These are phyloP conservation scores for Micrastur ruficollis DNA, from an alignment of 2,797 vertebrate genomes.

Conservation along the genomic window DNA sequence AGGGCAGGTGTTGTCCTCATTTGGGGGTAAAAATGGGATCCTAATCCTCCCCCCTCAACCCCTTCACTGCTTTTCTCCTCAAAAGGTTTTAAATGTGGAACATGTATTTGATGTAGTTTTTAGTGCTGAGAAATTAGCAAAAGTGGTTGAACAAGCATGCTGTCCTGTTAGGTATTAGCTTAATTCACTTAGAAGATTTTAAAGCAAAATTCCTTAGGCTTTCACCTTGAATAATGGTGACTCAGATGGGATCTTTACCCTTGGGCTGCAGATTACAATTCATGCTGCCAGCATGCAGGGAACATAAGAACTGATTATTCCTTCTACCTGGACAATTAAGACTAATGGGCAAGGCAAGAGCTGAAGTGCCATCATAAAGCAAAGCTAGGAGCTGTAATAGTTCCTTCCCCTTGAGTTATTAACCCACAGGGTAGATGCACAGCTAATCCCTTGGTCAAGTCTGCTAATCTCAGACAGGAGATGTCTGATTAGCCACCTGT, in stretches of 20 bases:
- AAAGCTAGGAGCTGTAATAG: not conserved
- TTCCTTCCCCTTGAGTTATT: not conserved
- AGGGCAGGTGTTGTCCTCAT: not conserved
- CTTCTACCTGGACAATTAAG: not conserved
- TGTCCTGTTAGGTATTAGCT: not conserved
- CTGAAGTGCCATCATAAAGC: not conserved
- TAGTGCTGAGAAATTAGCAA: not conserved
- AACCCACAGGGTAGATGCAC: not conserved
- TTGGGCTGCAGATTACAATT: not conserved
- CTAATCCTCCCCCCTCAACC: not conserved
- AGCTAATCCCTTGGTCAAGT: not conserved
- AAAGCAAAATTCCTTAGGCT: not conserved
- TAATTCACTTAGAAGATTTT: not conserved
- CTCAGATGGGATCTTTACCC: not conserved
- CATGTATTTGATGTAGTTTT: not conserved
- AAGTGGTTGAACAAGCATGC: not conserved
- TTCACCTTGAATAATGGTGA: not conserved
- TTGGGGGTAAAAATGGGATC: not conserved
- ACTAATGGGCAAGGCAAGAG: not conserved
- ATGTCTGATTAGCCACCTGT: not conserved
- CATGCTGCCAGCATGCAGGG: not conserved
- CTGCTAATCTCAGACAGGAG: not conserved
- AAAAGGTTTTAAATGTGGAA: not conserved
- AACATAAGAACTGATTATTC: conserved; percentile 9
- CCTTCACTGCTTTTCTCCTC: not conserved